Percentiles rank a stretch among this genome's conserved stretches.
phyloP scores from a whole-genome alignment of 2,888 invertebrate genomes.

The Leistus spinibarbis region DNA sequence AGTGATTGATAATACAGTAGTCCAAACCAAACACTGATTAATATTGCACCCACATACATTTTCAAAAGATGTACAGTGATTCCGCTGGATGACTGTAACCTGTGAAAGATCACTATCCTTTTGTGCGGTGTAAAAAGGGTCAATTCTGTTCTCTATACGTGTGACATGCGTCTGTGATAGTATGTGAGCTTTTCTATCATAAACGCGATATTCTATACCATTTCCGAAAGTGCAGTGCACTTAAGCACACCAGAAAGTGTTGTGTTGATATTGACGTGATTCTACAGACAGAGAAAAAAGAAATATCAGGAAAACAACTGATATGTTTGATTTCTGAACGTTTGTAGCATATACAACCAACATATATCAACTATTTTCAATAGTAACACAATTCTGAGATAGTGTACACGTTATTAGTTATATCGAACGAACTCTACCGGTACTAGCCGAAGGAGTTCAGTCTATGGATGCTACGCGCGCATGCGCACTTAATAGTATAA shows the following conservation, averaged over 20 bases:
- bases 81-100: slow-evolving; percentile 7
- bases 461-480: neutral
- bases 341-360: neutral
- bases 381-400: no score
- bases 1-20: slow-evolving; percentile 30
- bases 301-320: neutral
- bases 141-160: slow-evolving; percentile 23
- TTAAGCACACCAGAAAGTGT: slow-evolving; percentile 1
- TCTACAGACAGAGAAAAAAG: neutral
- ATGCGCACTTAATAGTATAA: neutral
- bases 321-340: neutral
- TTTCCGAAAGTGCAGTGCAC: slow-evolving; percentile 32
- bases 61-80: neutral
- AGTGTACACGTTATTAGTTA: neutral
- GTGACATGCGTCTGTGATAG: slow-evolving; percentile 9
- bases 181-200: slow-evolving; percentile 23
- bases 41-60: neutral
- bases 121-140: slow-evolving; percentile 12
- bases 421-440: neutral
- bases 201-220: slow-evolving; percentile 24
- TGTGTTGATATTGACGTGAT: neutral
- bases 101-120: slow-evolving; percentile 12
- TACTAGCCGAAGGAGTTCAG: neutral
- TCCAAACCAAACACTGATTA: neutral
- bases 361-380: neutral